Evolutionary conservation across 2,888 invertebrate genomes (phyloP).

Genomic region (Cryptus viduatorius): DNA sequence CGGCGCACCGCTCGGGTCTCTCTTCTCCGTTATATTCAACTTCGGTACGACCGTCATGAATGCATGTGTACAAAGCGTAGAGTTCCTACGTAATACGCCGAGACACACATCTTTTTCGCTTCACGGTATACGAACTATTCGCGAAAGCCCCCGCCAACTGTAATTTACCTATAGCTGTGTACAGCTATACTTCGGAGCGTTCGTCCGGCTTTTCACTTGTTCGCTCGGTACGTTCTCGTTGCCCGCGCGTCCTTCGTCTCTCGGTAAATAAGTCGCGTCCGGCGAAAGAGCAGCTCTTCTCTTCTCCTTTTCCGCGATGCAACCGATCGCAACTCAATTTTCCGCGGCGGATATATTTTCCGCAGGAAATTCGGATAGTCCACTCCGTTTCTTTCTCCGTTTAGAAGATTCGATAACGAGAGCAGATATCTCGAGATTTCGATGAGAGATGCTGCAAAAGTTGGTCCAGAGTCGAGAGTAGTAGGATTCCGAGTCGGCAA

Average conservation of each 20-base stretch:
- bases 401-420: slow-evolving; percentile 52
- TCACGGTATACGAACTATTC: not conserved
- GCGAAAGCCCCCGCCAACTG: not conserved
- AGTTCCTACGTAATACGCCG: not conserved
- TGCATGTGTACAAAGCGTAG: not conserved
- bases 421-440: slow-evolving; percentile 47
- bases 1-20: too few relatives aligned
- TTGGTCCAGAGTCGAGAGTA: not conserved
- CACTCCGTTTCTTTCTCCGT: not conserved
- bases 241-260: not conserved
- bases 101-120: not conserved
- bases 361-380: slow-evolving; percentile 23
- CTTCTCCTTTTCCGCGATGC: slow-evolving; percentile 2
- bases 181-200: not conserved
- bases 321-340: slow-evolving; percentile 48
- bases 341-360: slow-evolving; percentile 20
- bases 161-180: not conserved
- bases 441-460: slow-evolving; percentile 31
- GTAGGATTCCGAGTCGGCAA: slow-evolving; percentile 3
- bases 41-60: not conserved
- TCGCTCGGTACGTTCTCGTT: not conserved
- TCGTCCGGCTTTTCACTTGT: slow-evolving; percentile 14
- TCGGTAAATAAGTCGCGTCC: slow-evolving; percentile 58
- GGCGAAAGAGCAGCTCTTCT: slow-evolving; percentile 1
- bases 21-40: not conserved